These are phyloP conservation scores for Euplexia lucipara DNA, from an alignment of 2,888 invertebrate genomes.

Conservation along the genomic window DNA sequence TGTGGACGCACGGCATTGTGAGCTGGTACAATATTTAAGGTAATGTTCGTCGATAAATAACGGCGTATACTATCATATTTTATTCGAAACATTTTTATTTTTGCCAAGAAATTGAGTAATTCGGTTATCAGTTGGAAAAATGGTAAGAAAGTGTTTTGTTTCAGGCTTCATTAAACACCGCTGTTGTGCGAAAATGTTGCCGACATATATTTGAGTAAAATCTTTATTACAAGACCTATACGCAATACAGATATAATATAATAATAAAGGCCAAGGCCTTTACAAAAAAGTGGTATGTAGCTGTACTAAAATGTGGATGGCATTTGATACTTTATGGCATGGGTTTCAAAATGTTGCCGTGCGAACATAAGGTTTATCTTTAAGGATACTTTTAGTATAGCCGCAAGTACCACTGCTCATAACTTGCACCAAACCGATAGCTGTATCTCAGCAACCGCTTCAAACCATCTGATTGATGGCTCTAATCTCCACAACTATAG, in stretches of 20 bases:
- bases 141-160: conserved; percentile 56
- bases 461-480: conserved; percentile 83
- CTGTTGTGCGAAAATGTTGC: conserved; percentile 44
- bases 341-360: conserved; percentile 1
- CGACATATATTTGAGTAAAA: conserved; percentile 26
- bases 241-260: conserved; percentile 8
- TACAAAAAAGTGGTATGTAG: conserved; percentile 12
- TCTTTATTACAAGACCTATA: conserved; percentile 22
- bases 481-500: conserved; percentile 82
- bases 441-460: conserved; percentile 76
- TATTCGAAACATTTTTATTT: conserved; percentile 54
- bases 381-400: conserved; percentile 18
- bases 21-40: conserved; percentile 67
- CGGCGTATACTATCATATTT: conserved; percentile 45
- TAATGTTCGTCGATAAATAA: conserved; percentile 65
- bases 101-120: conserved; percentile 55
- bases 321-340: conserved; percentile 21
- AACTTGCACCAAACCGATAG: conserved; percentile 68
- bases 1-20: conserved; percentile 61
- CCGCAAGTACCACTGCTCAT: conserved; percentile 51
- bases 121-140: conserved; percentile 49
- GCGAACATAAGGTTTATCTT: conserved; percentile 9
- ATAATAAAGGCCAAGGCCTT: conserved; percentile 18
- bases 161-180: conserved; percentile 57
- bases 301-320: conserved; percentile 20